Evolutionary conservation across 2,113 vertebrate species (phyloP), one percentile per base, ranked within the genome.

Genomic region (Thermophis baileyi): DNA sequence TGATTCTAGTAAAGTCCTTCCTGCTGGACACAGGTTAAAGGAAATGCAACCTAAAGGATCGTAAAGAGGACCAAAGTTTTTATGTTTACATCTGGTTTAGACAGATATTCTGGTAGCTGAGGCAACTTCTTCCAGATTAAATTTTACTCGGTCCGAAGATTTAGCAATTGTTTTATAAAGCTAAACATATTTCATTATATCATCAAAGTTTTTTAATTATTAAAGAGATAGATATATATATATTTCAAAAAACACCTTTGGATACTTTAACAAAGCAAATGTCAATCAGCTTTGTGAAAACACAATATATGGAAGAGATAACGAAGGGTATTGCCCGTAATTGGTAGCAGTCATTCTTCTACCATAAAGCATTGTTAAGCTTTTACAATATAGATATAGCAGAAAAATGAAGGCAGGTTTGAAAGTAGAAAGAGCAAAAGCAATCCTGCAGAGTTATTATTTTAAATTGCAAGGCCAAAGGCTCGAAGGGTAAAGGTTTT

Each of bases 351-450:
- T 85, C 74, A 90, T 94, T 35, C 69, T 46, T 91, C 90, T 93
- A 87, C 30, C 54, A 63, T 35, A 96, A 95, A 93, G 85, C 87
- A 85, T 85, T 91, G 69, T 91, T 91, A 91, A 91, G 53, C 89
- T 93, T 91, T 89, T 89, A 89, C 90, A 91, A 93, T 54, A 91
- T 91, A 93, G 87, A 90, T 0, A 7, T 89, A 93, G 90, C 46
- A 91, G 63, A 89, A 89, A 89, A 89, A 91, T 95, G 14, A 95
- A 92, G 3, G 74, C 40, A 25, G 90, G 93, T 35, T 46, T 94
- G 92, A 95, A 30, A n/a, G 30, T 90, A 92, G 91, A 63, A 93
- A 88, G 18, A 92, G 24, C 14, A 94, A 95, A 96, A 96, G 63
- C 86, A 95, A 94, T 88, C 93, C 50, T 91, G 92, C 55, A 94